These are phyloP conservation scores for Liopterus haemorrhoidalis DNA, from an alignment of 2,888 invertebrate genomes.

Conservation along the genomic window DNA sequence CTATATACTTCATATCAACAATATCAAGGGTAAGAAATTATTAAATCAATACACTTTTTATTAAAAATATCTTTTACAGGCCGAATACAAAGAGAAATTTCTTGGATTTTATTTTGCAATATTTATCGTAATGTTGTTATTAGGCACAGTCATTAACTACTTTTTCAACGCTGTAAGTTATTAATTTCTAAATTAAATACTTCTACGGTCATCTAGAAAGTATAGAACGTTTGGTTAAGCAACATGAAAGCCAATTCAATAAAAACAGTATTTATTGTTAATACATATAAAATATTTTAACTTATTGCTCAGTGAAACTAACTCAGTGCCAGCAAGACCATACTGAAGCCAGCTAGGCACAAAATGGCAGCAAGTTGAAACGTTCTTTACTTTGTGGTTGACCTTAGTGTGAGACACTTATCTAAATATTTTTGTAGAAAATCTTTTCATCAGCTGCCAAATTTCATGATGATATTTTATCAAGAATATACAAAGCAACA, in stretches of 20 bases:
- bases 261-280: no score
- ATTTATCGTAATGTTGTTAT: constrained; percentile 12
- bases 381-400: no score
- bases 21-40: constrained; percentile 4
- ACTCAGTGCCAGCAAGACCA: no score
- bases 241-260: no score
- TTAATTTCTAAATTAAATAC: constrained; percentile 5
- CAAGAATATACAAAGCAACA: constrained; percentile 14
- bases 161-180: constrained; percentile 13
- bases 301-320: no score
- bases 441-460: constrained; percentile 10
- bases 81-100: no score
- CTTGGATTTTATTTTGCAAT: constrained; percentile 10
- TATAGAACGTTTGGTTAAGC: background rate
- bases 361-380: no score
- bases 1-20: constrained; percentile 12
- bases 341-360: no score
- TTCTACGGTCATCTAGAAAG: background rate
- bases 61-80: constrained; percentile 11
- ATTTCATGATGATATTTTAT: constrained; percentile 17
- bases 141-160: constrained; percentile 13
- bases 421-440: constrained; percentile 11
- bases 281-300: no score
- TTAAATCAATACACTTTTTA: background rate
- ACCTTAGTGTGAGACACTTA: no score